These are phyloP conservation scores for Caretta caretta DNA, from an alignment of 2,113 vertebrate genomes.

Conservation along the genomic window DNA sequence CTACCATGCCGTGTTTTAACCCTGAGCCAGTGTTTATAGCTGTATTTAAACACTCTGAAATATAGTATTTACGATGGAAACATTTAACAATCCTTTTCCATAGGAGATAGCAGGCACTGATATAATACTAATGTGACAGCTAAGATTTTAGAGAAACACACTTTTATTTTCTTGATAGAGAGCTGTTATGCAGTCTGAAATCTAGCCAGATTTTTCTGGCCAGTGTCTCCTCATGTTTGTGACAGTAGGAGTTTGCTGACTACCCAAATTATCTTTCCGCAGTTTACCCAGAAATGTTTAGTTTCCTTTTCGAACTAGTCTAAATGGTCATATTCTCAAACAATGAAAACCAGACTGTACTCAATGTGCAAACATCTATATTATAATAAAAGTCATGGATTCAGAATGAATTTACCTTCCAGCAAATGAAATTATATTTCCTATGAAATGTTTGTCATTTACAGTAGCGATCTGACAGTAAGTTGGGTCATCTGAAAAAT, in stretches of 20 bases:
- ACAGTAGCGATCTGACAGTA: background rate
- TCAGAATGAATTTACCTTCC: background rate
- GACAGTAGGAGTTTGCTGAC: constrained; percentile 57
- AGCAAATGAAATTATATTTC: background rate
- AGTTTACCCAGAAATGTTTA: constrained; percentile 19
- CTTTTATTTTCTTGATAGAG: constrained; percentile 61
- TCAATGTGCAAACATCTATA: background rate
- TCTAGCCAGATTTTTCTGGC: constrained; percentile 54
- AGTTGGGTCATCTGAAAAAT: background rate
- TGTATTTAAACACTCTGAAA: constrained; percentile 38
- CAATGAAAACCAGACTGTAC: background rate
- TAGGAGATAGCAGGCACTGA: constrained; percentile 1
- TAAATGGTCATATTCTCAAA: background rate
- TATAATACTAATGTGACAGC: constrained; percentile 49
- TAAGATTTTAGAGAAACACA: constrained; percentile 45
- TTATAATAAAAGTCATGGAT: background rate
- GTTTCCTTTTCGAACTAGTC: background rate
- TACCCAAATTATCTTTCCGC: constrained; percentile 45
- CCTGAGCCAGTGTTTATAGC: constrained; percentile 2
- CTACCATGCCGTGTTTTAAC: background rate
- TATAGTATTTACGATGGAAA: constrained; percentile 47
- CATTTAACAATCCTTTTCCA: background rate
- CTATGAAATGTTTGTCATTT: background rate
- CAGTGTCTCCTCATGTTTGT: constrained; percentile 43
- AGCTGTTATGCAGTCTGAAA: constrained; percentile 39